These are phyloP conservation scores for Peromyscus leucopus DNA, from an alignment of 2,113 vertebrate species.

Conservation along the genomic window DNA sequence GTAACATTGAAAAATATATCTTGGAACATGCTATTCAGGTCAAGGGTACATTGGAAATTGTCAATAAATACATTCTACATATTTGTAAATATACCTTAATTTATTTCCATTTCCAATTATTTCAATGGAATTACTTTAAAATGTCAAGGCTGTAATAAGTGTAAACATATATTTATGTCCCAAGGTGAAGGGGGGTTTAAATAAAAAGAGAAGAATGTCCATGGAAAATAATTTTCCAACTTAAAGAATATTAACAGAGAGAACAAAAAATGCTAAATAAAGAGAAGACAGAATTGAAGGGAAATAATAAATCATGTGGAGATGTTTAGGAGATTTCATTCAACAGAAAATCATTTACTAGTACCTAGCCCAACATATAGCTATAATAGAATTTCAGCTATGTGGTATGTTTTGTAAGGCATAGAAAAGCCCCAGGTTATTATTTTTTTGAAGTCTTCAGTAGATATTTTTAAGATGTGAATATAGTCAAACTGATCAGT, in stretches of 20 bases:
- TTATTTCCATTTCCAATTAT: constrained; percentile 39
- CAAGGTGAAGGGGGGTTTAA: neutral
- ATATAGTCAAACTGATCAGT: neutral
- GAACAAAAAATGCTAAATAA: neutral
- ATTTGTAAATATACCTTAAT: neutral
- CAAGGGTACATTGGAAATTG: constrained; percentile 38
- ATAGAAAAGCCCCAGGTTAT: neutral
- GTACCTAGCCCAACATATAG: neutral
- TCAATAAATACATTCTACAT: constrained; percentile 4
- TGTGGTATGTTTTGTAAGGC: neutral
- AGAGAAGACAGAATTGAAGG: neutral
- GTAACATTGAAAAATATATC: constrained; percentile 21
- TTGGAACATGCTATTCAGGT: neutral
- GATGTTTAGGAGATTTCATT: constrained; percentile 6
- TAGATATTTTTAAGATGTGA: neutral
- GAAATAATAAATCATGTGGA: constrained; percentile 15
- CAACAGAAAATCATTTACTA: neutral
- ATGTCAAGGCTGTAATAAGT: neutral
- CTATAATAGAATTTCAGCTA: neutral
- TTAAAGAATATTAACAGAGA: neutral
- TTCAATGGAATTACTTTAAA: constrained; percentile 63
- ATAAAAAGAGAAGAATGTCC: neutral
- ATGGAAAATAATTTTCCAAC: neutral
- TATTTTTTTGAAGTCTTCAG: neutral
- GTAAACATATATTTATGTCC: neutral